phyloP scores from a whole-genome alignment of 2,113 vertebrate species.

The Plecotus auritus region DNA sequence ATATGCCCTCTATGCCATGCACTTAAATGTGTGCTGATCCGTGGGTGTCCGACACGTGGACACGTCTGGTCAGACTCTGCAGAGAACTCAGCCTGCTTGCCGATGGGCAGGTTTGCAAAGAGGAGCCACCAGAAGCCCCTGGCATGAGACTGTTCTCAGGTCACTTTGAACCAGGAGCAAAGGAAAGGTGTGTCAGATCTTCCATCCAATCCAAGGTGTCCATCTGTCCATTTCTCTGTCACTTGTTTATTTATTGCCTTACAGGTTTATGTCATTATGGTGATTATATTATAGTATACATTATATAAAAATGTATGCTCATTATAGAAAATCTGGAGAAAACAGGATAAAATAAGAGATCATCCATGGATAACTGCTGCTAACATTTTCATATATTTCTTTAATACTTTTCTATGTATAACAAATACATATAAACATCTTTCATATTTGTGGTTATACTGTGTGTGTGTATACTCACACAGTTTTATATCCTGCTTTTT shows the following conservation, averaged over 20 bases:
- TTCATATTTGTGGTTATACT: neutral
- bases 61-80: neutral
- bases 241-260: neutral
- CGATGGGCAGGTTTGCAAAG: neutral
- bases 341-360: neutral
- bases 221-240: neutral
- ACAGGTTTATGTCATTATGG: neutral
- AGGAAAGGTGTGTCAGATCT: neutral
- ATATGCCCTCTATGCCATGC: neutral
- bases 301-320: neutral
- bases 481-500: slow-evolving; percentile 19
- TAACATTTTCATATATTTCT: neutral
- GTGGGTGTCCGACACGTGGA: neutral
- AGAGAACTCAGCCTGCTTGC: neutral
- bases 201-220: neutral
- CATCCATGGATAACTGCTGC: neutral
- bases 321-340: neutral
- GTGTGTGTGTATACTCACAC: neutral
- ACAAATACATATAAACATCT: neutral
- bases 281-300: neutral
- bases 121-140: neutral
- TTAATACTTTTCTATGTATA: neutral
- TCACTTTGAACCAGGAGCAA: neutral
- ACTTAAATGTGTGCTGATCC: neutral
- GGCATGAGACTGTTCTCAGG: neutral